Base-by-base conservation (phyloP, 2,888 invertebrate genomes). In the Cryptus viduatorius region DNA sequence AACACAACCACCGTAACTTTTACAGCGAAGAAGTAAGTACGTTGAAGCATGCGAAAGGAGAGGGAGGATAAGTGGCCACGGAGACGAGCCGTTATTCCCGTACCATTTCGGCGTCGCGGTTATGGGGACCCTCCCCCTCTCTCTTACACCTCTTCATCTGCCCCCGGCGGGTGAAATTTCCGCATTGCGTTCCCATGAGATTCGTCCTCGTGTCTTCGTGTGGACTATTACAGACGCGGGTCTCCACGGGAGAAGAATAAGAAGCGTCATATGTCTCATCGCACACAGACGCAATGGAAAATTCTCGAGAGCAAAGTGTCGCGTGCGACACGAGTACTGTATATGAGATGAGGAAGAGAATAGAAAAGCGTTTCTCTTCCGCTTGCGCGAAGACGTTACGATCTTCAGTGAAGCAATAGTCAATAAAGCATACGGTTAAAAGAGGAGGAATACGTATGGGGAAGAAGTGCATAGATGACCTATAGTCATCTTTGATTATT, bases 121-220 rank as follows among this genome's bases (percentile, higher is more conserved):
- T 85, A 84, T 87, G 86, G 87, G 88, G 87, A 87, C 88, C 87
- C 69, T 87, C 87, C 53, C 65, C 50, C 76, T 37, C n/a, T 16
- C 46, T 59, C 78, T 46, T 31, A 37, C 31, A 64, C 65, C 69
- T 61, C 68, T 50, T 79, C 75, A 64, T 82, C 71, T 65, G 79
- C 84, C 84, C 84, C 84, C 82, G 84, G 84, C 84, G 86, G 87
- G 85, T 89, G 90, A 91, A 92, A 90, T 90, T 91, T 92, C 92
- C 92, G 92, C 92, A 92, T 92, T 91, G 91, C 91, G 86, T 90
- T 92, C 90, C 89, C 91, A 89, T 90, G 90, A 90, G 89, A 90
- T 90, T 89, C 90, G 89, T 89, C 87, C 88, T 89, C 76, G 68
- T 81, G 61, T 79, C 44, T 65, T 56, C 59, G 59, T 61, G 53